phyloP scores from a whole-genome alignment of 2,888 invertebrate genomes.

The Neocrepidodera transversa region DNA sequence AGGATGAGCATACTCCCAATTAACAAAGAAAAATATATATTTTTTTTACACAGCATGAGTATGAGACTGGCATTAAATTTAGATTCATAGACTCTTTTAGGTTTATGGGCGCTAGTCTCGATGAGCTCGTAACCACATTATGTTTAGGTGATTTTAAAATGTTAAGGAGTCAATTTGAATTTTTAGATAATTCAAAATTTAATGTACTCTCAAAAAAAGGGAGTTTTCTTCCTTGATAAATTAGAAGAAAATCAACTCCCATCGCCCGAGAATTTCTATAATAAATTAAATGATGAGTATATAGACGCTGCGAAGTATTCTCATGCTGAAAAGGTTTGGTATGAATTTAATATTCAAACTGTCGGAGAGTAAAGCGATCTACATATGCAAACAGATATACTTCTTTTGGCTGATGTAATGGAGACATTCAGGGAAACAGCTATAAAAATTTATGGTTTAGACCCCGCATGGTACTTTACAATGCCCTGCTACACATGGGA shows the following conservation, averaged over 20 bases:
- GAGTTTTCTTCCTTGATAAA: neutral
- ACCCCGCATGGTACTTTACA: too few species aligned
- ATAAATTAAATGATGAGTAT: slow-evolving; percentile 25
- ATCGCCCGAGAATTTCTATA: slow-evolving; percentile 27
- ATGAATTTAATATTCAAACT: slow-evolving; percentile 23
- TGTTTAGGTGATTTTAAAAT: neutral
- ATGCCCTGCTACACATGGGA: too few species aligned
- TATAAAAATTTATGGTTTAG: too few species aligned
- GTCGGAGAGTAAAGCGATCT: slow-evolving; percentile 44
- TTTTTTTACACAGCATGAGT: slow-evolving; percentile 44
- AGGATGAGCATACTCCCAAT: slow-evolving; percentile 44
- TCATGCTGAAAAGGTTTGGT: neutral
- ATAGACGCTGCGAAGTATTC: neutral
- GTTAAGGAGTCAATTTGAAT: too few species aligned
- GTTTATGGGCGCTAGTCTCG: slow-evolving; percentile 5
- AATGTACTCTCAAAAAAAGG: neutral
- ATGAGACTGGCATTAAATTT: slow-evolving; percentile 36
- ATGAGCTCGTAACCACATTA: neutral
- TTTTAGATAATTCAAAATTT: neutral
- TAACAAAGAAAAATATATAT: slow-evolving; percentile 53
- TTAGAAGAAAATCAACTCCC: slow-evolving; percentile 22
- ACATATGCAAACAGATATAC: slow-evolving; percentile 35
- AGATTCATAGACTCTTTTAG: slow-evolving; percentile 22
- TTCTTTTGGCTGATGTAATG: neutral
- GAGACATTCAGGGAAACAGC: too few species aligned